phyloP scores from a whole-genome alignment of 2,113 vertebrate species.

The Eretmochelys imbricata region DNA sequence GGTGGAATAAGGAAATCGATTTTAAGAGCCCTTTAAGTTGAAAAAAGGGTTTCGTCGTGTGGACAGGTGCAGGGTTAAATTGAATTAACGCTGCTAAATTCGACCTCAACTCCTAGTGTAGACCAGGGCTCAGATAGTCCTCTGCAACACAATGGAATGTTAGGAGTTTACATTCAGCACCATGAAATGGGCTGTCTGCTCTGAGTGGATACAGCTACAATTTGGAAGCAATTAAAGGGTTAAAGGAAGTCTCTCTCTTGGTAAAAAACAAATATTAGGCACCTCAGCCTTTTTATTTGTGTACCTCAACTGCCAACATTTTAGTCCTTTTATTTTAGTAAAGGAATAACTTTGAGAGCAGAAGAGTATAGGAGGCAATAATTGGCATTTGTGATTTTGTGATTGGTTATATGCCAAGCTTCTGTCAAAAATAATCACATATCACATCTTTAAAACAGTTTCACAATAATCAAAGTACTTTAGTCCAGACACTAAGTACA shows the following conservation, averaged over 20 bases:
- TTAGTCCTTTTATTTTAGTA: background rate
- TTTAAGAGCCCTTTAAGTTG: no score
- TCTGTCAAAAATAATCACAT: constrained; percentile 52
- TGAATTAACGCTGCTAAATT: no score
- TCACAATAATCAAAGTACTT: constrained; percentile 42
- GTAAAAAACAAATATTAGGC: background rate
- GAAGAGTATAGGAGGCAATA: constrained; percentile 18
- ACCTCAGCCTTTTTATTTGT: background rate
- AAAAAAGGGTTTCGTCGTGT: no score
- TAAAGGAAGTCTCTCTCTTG: background rate
- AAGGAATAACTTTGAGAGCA: background rate
- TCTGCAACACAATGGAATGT: background rate
- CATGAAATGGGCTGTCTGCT: background rate
- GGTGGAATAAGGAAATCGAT: no score
- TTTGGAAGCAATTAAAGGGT: background rate
- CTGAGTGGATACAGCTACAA: background rate
- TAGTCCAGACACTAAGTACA: constrained; percentile 46
- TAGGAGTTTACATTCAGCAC: background rate
- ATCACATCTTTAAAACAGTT: constrained; percentile 29
- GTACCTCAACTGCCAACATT: background rate
- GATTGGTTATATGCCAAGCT: constrained; percentile 7
- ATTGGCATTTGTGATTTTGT: background rate
- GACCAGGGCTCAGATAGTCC: background rate
- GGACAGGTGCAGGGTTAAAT: no score
- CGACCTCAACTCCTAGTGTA: no score